Percentiles rank a stretch among this genome's conserved stretches.
Evolutionary conservation across 2,888 invertebrate species (phyloP).

Genomic region (Hypena proboscidalis): DNA sequence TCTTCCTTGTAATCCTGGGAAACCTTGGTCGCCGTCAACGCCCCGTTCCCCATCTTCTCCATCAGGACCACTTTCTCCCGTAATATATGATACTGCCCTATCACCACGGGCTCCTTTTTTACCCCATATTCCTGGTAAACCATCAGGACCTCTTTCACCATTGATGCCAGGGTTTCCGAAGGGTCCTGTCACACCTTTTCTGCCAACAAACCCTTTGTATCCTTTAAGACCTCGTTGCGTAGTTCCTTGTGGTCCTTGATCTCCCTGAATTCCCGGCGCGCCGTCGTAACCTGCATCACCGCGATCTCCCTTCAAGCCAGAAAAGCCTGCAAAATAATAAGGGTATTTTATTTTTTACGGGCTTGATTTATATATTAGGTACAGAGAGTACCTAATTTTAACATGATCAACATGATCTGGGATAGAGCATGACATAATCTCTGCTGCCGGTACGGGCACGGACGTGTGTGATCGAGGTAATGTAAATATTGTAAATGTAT

Average conservation of each 20-base stretch:
- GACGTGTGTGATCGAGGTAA: no score
- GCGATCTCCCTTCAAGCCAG: slow-evolving; percentile 60
- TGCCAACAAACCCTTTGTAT: slow-evolving; percentile 88
- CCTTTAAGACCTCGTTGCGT: slow-evolving; percentile 78
- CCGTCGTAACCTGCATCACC: slow-evolving; percentile 72
- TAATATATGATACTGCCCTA: slow-evolving; percentile 74
- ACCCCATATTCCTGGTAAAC: slow-evolving; percentile 87
- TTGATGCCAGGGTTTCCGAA: slow-evolving; percentile 85
- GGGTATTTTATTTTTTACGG: background rate
- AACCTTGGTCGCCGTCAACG: slow-evolving; percentile 84
- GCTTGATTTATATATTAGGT: background rate
- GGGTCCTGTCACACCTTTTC: slow-evolving; percentile 87
- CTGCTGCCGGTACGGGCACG: no score
- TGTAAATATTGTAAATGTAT: no score
- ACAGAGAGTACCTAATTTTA: no score
- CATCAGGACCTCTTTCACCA: slow-evolving; percentile 84
- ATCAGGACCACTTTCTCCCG: slow-evolving; percentile 65
- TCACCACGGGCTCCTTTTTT: slow-evolving; percentile 80
- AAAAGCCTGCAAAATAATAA: slow-evolving; percentile 36
- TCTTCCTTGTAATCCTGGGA: slow-evolving; percentile 81
- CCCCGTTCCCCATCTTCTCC: slow-evolving; percentile 81
- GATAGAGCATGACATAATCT: no score
- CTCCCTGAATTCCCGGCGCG: slow-evolving; percentile 62
- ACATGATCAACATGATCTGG: no score
- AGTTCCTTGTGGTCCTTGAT: slow-evolving; percentile 68